A percentile compares a stretch with the other conserved stretches of the same genome.
Conservation (phyloP, 2,797 vertebrate genomes). For the Rhincodon typus region DNA sequence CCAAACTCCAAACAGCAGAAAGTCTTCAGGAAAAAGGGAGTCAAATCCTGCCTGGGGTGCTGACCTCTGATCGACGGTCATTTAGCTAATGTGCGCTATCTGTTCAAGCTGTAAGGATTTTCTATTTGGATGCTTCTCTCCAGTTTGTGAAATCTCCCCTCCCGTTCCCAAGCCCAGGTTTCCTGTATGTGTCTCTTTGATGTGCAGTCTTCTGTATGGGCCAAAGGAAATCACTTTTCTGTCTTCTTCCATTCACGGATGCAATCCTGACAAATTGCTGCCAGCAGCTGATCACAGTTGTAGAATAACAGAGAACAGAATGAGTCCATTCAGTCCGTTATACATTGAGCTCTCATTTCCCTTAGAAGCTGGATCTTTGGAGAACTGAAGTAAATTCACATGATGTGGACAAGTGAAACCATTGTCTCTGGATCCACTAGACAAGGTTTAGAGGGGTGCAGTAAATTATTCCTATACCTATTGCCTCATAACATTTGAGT, state of each 20-base stretch:
- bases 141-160: background rate
- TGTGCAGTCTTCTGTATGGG: background rate
- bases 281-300: background rate
- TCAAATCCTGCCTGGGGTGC: background rate
- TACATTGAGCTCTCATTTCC: background rate
- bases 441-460: too few relatives aligned
- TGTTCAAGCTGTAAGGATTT: background rate
- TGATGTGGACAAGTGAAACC: background rate
- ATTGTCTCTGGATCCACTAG: background rate
- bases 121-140: background rate
- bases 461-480: background rate
- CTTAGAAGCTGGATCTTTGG: background rate
- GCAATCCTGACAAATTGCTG: background rate
- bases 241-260: background rate
- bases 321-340: background rate
- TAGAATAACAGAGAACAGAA: background rate
- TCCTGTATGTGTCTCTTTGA: background rate
- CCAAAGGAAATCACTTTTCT: background rate
- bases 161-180: background rate
- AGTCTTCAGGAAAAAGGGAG: background rate
- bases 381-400: background rate
- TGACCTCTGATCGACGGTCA: background rate
- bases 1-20: background rate
- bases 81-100: background rate
- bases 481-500: conserved; percentile 1